Percentiles rank a stretch among this genome's conserved stretches.
Evolutionary conservation across 2,797 vertebrate species (phyloP).

Genomic region (Tenualosa ilisha): DNA sequence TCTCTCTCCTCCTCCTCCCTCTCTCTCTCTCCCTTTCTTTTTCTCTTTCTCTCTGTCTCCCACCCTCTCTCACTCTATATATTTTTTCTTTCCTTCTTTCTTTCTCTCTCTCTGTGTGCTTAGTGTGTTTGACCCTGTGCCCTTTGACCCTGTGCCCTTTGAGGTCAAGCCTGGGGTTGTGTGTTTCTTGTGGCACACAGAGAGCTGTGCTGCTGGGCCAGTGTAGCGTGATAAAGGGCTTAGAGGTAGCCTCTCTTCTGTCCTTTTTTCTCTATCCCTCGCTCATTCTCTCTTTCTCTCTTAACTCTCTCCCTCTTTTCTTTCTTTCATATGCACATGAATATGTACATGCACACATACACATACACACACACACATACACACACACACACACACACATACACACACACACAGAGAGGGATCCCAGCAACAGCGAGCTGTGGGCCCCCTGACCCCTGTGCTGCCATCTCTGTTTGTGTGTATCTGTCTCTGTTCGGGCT

Average conservation of each 20-base stretch:
- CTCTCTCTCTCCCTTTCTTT: not conserved
- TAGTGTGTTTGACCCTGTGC: too few relatives aligned
- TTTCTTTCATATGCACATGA: not conserved
- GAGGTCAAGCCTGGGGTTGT: not conserved
- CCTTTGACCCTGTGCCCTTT: not conserved
- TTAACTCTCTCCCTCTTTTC: not conserved
- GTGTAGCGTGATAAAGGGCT: conserved; percentile 1
- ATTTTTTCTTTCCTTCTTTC: too few relatives aligned
- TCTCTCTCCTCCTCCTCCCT: not conserved
- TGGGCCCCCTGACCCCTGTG: not conserved
- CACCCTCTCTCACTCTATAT: too few relatives aligned
- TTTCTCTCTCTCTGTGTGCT: too few relatives aligned
- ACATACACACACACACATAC: too few relatives aligned
- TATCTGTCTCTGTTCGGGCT: too few relatives aligned
- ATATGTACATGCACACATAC: too few relatives aligned
- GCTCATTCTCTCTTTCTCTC: too few relatives aligned
- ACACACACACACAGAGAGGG: not conserved
- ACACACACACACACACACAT: not conserved
- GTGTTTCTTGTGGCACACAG: not conserved
- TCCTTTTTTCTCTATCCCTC: too few relatives aligned
- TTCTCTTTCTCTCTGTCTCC: too few relatives aligned
- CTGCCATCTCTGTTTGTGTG: not conserved
- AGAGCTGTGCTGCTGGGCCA: not conserved
- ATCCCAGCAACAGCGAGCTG: too few relatives aligned
- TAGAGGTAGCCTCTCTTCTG: not conserved